A percentile compares a stretch with the other conserved stretches of the same genome.
Evolutionary conservation across 2,888 invertebrate genomes (phyloP).

Genomic region (Asteroscopus sphinx): DNA sequence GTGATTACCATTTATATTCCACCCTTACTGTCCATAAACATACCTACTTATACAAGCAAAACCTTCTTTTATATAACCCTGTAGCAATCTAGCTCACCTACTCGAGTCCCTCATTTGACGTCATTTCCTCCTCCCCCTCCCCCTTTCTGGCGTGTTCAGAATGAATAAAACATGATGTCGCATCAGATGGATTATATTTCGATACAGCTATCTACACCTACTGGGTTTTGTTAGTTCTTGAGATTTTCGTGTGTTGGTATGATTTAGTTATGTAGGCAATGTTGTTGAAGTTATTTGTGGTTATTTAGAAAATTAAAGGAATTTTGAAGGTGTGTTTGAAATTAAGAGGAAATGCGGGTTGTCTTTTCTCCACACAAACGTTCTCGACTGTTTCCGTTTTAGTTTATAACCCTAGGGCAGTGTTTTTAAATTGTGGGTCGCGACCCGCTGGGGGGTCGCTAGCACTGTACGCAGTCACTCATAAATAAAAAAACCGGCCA

Average conservation of each 20-base stretch:
- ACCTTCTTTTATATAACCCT: conserved; percentile 36
- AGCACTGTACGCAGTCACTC: too few species aligned
- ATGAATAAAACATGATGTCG: conserved; percentile 53
- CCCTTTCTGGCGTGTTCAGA: conserved; percentile 18
- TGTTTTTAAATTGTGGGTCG: too few species aligned
- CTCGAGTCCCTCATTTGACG: conserved; percentile 45
- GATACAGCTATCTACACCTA: conserved; percentile 30
- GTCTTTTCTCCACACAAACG: too few species aligned
- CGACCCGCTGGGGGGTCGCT: too few species aligned
- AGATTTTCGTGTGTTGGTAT: background rate
- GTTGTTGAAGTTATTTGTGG: background rate
- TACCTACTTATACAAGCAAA: conserved; percentile 26
- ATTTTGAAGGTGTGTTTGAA: too few species aligned
- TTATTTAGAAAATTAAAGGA: too few species aligned
- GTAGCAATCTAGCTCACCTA: conserved; percentile 49
- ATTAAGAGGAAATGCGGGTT: too few species aligned
- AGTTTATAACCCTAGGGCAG: too few species aligned
- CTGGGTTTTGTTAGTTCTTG: conserved; percentile 3
- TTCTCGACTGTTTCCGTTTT: too few species aligned
- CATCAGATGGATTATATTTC: conserved; percentile 43
- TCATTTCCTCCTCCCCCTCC: conserved; percentile 16
- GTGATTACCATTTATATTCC: background rate
- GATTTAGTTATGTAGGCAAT: background rate
- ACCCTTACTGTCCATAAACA: background rate
- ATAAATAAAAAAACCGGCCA: too few species aligned